These are phyloP conservation scores for Megalopta genalis DNA, from an alignment of 1,140 invertebrate species.

Conservation along the genomic window DNA sequence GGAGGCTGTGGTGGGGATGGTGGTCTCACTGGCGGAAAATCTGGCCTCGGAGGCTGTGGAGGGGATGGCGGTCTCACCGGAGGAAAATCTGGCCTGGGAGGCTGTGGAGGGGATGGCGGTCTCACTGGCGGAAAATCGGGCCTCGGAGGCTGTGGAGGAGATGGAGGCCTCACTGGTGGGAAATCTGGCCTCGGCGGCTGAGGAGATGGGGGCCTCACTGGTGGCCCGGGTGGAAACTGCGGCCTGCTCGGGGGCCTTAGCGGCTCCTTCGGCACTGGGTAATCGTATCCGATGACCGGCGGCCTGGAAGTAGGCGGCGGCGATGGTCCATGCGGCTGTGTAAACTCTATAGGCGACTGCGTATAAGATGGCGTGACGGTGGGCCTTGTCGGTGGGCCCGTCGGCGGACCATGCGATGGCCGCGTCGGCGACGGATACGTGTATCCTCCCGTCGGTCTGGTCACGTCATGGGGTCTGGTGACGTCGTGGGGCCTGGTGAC, in stretches of 20 bases:
- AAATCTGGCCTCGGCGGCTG: background rate
- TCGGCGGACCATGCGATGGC: conserved; percentile 11
- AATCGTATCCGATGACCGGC: conserved; percentile 33
- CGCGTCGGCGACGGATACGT: conserved; percentile 7
- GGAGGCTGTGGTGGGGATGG: background rate
- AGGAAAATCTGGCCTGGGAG: background rate
- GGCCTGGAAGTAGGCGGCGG: background rate
- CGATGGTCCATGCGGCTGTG: conserved; percentile 29
- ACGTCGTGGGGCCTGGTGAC: background rate
- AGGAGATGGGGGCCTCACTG: too few relatives aligned
- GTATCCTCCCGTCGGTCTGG: conserved; percentile 4
- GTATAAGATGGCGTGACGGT: background rate
- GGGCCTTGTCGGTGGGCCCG: background rate
- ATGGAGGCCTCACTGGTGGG: too few relatives aligned
- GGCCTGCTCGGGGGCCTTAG: conserved; percentile 15
- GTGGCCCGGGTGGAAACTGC: background rate
- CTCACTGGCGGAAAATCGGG: conserved; percentile 18
- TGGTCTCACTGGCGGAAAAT: background rate
- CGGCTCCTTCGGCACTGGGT: conserved; percentile 33
- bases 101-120: background rate
- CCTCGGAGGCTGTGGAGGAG: background rate
- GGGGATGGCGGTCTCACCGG: background rate
- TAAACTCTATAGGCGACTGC: background rate
- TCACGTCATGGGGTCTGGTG: too few relatives aligned
- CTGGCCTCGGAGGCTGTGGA: conserved; percentile 17